Percentiles rank a stretch among this genome's conserved stretches.
phyloP scores from a whole-genome alignment of 1,140 invertebrate species.

The Ips typographus region DNA sequence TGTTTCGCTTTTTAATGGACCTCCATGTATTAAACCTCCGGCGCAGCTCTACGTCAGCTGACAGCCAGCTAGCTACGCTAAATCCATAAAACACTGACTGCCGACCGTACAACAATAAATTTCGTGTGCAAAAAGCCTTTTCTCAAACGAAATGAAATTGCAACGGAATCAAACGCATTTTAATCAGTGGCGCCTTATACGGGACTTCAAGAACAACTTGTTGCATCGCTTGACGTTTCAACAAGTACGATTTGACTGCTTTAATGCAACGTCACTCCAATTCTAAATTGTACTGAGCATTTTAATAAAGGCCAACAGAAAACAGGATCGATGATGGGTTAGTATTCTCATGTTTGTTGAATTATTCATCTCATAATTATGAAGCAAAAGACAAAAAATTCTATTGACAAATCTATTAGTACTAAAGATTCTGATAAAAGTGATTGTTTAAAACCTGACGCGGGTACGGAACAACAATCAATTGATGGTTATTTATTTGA shows the following conservation, averaged over 20 bases:
- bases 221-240: neutral
- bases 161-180: neutral
- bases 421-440: too few species aligned
- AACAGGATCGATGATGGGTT: too few species aligned
- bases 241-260: constrained; percentile 17
- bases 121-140: neutral
- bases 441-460: too few species aligned
- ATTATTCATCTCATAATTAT: too few species aligned
- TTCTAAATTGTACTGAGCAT: constrained; percentile 13
- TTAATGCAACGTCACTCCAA: constrained; percentile 23
- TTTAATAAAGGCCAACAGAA: constrained; percentile 4
- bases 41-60: neutral
- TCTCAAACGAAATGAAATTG: too few species aligned
- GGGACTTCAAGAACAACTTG: constrained; percentile 1
- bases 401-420: too few species aligned
- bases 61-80: neutral
- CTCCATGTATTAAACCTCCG: neutral
- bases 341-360: too few species aligned
- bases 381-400: too few species aligned
- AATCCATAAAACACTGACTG: neutral
- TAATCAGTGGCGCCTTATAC: constrained; percentile 16
- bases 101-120: neutral
- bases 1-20: constrained; percentile 2
- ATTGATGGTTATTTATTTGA: neutral
- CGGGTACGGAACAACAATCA: too few species aligned